A percentile compares a stretch with the other conserved stretches of the same genome.
Conservation (phyloP, 2,888 invertebrate species). For the Branchellion lobata region DNA sequence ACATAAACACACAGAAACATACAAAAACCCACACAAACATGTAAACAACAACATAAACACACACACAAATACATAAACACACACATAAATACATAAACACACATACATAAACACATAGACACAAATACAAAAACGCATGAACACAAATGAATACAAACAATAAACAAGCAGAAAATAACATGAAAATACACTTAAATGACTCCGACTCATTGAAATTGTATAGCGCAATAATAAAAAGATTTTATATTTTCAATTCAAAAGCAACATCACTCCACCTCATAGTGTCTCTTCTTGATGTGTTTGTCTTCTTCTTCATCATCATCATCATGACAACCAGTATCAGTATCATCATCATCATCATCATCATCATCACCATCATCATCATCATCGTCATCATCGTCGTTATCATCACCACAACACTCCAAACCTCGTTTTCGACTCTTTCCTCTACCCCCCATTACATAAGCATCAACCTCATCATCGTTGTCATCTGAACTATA, state of each 20-base stretch:
- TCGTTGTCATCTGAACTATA: too few relatives aligned
- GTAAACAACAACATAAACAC: too few relatives aligned
- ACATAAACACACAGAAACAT: slow-evolving; percentile 1
- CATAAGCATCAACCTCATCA: too few relatives aligned
- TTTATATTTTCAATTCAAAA: neutral
- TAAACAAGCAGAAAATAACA: too few relatives aligned
- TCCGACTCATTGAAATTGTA: too few relatives aligned
- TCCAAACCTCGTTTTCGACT: neutral
- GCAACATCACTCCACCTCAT: neutral
- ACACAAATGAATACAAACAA: neutral
- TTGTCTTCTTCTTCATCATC: slow-evolving; percentile 11
- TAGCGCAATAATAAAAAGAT: too few relatives aligned
- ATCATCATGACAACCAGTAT: neutral
- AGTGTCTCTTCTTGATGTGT: neutral
- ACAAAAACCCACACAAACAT: neutral
- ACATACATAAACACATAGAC: neutral
- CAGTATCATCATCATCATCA: slow-evolving; percentile 30
- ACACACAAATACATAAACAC: too few relatives aligned
- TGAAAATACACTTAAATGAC: too few relatives aligned
- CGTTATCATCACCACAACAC: too few relatives aligned
- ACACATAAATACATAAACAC: neutral
- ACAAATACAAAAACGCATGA: neutral
- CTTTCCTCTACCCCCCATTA: too few relatives aligned
- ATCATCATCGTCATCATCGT: slow-evolving; percentile 19
- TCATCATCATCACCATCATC: slow-evolving; percentile 30